Base-by-base conservation (phyloP, 2,797 vertebrate species). In the Enteromius thamalakanensis region DNA sequence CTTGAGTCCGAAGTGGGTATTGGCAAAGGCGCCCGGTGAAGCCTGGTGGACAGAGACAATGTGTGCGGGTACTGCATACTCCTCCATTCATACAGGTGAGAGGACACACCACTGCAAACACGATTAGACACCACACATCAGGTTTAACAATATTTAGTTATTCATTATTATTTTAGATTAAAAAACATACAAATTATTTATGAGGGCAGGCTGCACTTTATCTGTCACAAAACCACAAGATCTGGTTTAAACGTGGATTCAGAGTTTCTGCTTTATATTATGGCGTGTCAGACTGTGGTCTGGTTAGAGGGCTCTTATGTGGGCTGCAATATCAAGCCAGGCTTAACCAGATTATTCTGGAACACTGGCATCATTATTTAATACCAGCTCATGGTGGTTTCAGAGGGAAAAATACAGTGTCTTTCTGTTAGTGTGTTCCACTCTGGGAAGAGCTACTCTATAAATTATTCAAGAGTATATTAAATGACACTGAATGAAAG, bases 11-110 rank as follows among this genome's bases (percentile, higher is more conserved):
- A 0, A 95, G 92, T 0, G 96, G 94, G 88, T 95, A 94, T 91
- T 98, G 97, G 91, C 97, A 98, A 89, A 97, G 95, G 12, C 96
- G 95, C 0, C 97, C 97, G 0, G 96, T 97, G 92, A 96, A 98
- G 85, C 96, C 96, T 0, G 96, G 94, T 5, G 95, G 96, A 85
- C 97, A 98, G 76, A 95, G 92, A 86, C 97, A 98, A 90, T 97
- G 95, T 84, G 96, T 97, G 84, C 96, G 93, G 7, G 97, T 96
- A 82, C 93, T 96, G 90, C 97, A 98, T 80, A 97, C 95, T n/a
- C 97, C 97, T 68, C 97, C 97, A 26, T 98, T 98, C 95, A 97
- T 93, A 88, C 97, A 98, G 19, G 96, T 97, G 84, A 97, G 92
- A 19, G 97, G 97, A 88, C 97, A 98, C 88, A 98, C 97, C 88